Evolutionary conservation across 2,113 vertebrate species (phyloP), one percentile per base, ranked within the genome.

Genomic region (Morone saxatilis): DNA sequence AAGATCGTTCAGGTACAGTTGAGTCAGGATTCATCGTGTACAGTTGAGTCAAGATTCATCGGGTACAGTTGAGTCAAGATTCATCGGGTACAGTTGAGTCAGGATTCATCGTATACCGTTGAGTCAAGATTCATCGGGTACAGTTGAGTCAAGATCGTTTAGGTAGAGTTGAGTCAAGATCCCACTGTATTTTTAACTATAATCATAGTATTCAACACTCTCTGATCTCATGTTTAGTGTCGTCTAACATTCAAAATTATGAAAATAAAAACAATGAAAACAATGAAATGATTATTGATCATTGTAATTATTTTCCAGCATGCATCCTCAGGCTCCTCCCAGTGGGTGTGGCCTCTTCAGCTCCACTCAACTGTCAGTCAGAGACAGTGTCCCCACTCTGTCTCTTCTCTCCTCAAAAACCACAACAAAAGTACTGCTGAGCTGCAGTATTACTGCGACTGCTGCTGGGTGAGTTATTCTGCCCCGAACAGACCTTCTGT

Each of bases 381-480:
- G 7, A 67, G 14, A 13, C 2, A 0, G 19, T 13, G 38, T 31
- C 61, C 3, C 7, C 50, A 38, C 65, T 78, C 11, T 0, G 11
- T 22, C 13, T 69, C 38, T 9, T 20, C 14, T 25, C 17, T 60
- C 25, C n/a, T 56, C 38, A 22, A 41, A 25, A 19, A 57, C 22
- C 41, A 54, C 40, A 19, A 19, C 45, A 25, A 59, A 73, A 57
- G 59, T n/a, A 6, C 36, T 61, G 67, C 53, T 65, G 59, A 76
- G 2, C 17, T 56, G 36, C 59, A 77, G 54, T 11, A 65, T 59
- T 47, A 36, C 57, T 38, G 22, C 62, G 43, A 45, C 73, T 62
- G n/a, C 72, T 75, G 77, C 87, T 84, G 65, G 80, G 77, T 86
- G 78, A 91, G 87, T 83, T 13, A 10, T 48, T 6, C 14, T 11